Evolutionary conservation across 2,797 vertebrate genomes (phyloP).

Genomic region (Myotis planiceps): DNA sequence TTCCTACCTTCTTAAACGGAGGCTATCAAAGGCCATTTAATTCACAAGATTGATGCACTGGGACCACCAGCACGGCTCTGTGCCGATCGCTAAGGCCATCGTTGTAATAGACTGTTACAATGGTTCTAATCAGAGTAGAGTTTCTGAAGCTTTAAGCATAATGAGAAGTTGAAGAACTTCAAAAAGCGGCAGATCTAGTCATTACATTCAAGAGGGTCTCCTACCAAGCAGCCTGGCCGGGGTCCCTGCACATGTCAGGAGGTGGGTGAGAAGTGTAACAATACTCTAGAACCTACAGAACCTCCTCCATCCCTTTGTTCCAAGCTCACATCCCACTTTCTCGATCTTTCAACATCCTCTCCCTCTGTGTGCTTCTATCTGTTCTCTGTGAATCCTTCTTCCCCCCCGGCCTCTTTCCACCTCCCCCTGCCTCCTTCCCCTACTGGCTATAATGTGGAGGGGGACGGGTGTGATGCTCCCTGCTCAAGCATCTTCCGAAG

Average conservation of each 20-base stretch:
- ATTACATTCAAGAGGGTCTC: background rate
- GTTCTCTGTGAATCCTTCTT: background rate
- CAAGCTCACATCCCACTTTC: background rate
- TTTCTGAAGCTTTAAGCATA: background rate
- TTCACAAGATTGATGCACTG: background rate
- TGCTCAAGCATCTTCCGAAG: background rate
- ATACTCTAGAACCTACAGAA: background rate
- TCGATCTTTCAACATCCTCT: background rate
- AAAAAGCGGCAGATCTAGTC: background rate
- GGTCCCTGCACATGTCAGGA: background rate
- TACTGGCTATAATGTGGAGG: background rate
- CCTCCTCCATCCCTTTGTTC: background rate
- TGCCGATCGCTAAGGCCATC: background rate
- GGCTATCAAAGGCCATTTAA: background rate
- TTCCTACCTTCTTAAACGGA: conserved; percentile 19
- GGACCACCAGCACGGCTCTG: background rate
- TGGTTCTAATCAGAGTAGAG: background rate
- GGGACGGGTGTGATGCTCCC: background rate
- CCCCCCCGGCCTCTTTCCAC: background rate
- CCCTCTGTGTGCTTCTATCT: background rate
- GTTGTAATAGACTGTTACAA: background rate
- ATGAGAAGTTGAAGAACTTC: background rate
- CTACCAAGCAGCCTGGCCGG: background rate
- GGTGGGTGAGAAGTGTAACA: background rate
- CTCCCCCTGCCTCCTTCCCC: background rate